Base-by-base conservation (phyloP, 2,888 invertebrate species). In the Sisyra terminalis region DNA sequence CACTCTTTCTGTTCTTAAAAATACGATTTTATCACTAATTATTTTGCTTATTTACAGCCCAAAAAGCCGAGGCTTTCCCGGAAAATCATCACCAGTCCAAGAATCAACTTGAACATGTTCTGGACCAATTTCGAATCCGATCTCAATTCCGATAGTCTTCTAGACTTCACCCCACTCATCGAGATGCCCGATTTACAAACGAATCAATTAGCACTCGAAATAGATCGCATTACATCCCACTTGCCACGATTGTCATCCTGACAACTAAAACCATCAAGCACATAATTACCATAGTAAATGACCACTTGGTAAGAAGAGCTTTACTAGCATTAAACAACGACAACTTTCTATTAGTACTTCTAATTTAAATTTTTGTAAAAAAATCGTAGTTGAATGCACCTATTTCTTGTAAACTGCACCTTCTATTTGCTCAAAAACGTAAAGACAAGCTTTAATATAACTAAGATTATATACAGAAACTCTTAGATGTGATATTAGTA, bases 21-120 rank as follows among this genome's bases (percentile, higher is more conserved):
- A 24, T 7, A 24, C 7, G 7, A 30, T n/a, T 30, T 30, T 2
- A 24, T 24, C 24, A 24, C 24, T 9, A n/a, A 29, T 11, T 39
- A 51, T 50, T 50, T 54, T 55, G n/a, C 50, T 51, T 59, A 56
- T 47, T 60, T 70, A 56, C 66, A 75, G 74, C 65, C 64, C 54
- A 59, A 65, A 46, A 73, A 69, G 51, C 71, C 71, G 32, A 65
- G 66, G 52, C 64, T 75, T 45, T 69, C 73, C 10, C 63, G 74
- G 47, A 67, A 66, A 51, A 65, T 75, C 54, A 63, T 70, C 38
- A 60, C 63, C 50, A 67, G 71, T 29, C 66, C 73, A 52, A 67
- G 70, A 50, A 69, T 77, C 56, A 75, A 77, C 57, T 64, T 77
- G 48, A 76, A 76, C 60, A 66, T 68, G 57, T 73, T 73, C 58